Evolutionary conservation across 2,888 invertebrate species (phyloP).

Genomic region (Penaeus monodon): DNA sequence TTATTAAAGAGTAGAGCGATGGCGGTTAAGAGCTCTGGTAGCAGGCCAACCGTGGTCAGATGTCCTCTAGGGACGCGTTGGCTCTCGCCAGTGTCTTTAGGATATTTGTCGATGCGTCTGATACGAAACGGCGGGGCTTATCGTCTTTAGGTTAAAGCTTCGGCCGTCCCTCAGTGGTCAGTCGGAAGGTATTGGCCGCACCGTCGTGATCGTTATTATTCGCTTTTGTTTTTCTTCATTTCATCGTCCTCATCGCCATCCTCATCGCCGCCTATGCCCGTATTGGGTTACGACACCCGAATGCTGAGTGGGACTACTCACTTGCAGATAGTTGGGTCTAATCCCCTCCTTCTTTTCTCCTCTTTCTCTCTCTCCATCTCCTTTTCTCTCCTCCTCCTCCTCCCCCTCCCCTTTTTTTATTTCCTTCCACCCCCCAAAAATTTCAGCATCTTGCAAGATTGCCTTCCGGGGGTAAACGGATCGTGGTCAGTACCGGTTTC

Average conservation of each 20-base stretch:
- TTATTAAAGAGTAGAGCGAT: neutral
- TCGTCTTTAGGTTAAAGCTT: neutral
- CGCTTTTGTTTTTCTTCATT: too few species aligned
- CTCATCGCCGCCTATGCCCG: neutral
- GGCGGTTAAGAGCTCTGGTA: slow-evolving; percentile 1
- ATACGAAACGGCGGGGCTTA: neutral
- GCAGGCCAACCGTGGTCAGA: neutral
- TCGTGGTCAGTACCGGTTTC: too few species aligned
- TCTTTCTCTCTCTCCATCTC: too few species aligned
- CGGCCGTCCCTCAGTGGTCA: neutral
- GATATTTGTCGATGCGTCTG: neutral
- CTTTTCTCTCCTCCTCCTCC: too few species aligned
- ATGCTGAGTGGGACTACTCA: neutral
- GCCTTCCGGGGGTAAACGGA: too few species aligned
- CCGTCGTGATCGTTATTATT: too few species aligned
- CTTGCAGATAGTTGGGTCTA: neutral
- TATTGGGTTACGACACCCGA: neutral
- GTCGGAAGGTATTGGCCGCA: too few species aligned
- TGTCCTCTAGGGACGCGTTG: neutral
- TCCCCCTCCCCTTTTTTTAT: too few species aligned
- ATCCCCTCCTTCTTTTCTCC: too few species aligned
- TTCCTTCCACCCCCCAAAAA: too few species aligned
- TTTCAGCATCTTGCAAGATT: too few species aligned
- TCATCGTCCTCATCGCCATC: too few species aligned
- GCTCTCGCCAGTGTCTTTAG: neutral